These are phyloP conservation scores for Xylota segnis DNA, from an alignment of 2,888 invertebrate genomes.

Conservation along the genomic window DNA sequence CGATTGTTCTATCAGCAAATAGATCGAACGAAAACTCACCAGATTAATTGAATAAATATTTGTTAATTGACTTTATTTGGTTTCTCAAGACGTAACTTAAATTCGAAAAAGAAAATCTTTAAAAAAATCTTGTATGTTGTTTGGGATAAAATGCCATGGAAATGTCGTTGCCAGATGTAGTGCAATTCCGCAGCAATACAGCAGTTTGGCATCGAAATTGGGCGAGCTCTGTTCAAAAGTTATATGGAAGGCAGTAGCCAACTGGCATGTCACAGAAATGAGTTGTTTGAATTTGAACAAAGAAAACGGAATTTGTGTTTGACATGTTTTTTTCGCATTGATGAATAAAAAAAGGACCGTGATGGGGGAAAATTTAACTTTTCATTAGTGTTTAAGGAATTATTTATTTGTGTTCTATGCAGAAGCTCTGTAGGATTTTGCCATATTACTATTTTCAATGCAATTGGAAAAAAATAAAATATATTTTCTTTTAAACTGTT, in stretches of 20 bases:
- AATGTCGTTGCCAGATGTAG: conserved; percentile 72
- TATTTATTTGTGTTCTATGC: too few relatives aligned
- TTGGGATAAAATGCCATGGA: conserved; percentile 77
- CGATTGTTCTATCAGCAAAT: conserved; percentile 1
- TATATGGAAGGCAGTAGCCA: neutral
- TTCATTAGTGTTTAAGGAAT: too few relatives aligned
- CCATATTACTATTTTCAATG: too few relatives aligned
- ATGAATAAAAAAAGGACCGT: too few relatives aligned
- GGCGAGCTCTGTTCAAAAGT: conserved; percentile 1
- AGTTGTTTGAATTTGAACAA: neutral
- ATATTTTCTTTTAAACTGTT: too few relatives aligned
- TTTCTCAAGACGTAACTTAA: conserved; percentile 57
- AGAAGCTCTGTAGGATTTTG: too few relatives aligned
- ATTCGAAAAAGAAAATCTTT: conserved; percentile 59
- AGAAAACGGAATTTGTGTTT: neutral
- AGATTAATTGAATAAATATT: conserved; percentile 51
- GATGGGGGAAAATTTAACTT: too few relatives aligned
- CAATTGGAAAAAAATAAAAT: too few relatives aligned
- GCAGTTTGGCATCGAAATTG: conserved; percentile 40
- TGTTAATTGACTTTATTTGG: conserved; percentile 45
- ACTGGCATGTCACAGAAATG: neutral
- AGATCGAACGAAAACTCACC: conserved; percentile 47
- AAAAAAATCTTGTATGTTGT: conserved; percentile 71
- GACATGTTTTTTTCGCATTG: too few relatives aligned
- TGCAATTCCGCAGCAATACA: conserved; percentile 10